phyloP scores from a whole-genome alignment of 2,797 vertebrate species.

The Peromyscus aztecus region DNA sequence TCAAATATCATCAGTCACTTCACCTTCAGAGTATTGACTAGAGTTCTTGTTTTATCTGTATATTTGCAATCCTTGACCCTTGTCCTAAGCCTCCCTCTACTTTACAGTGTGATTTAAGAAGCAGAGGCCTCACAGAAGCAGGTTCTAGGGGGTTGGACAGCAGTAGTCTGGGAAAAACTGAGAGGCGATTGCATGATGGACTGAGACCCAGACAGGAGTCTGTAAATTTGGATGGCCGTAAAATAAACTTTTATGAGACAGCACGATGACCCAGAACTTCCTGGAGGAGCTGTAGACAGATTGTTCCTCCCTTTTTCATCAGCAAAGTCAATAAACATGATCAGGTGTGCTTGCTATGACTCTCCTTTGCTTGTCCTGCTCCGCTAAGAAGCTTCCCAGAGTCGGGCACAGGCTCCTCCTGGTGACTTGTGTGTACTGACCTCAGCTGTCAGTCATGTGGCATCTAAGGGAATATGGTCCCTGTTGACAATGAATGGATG shows the following conservation, averaged over 20 bases:
- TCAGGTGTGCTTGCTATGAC: background rate
- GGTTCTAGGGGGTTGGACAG: background rate
- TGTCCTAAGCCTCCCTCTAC: background rate
- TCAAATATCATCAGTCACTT: constrained; percentile 3
- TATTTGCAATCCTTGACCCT: background rate
- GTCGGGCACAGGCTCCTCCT: background rate
- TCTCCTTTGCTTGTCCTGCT: background rate
- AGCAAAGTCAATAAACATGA: background rate
- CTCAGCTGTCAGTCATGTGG: background rate
- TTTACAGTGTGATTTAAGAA: background rate
- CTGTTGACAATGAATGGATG: background rate
- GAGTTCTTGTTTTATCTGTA: background rate
- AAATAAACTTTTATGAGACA: constrained; percentile 10
- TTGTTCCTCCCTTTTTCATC: background rate
- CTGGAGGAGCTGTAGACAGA: background rate
- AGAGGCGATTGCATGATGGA: background rate
- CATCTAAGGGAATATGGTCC: background rate
- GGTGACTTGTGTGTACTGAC: no score
- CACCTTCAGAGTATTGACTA: background rate
- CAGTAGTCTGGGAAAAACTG: background rate
- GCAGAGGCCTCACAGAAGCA: background rate
- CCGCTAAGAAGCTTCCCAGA: background rate
- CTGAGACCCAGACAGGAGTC: background rate
- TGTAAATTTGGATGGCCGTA: background rate
- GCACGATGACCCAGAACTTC: background rate